Base-by-base conservation (phyloP, 35 echinoderm and acorn worm genomes). In the Heliocidaris tuberculata region DNA sequence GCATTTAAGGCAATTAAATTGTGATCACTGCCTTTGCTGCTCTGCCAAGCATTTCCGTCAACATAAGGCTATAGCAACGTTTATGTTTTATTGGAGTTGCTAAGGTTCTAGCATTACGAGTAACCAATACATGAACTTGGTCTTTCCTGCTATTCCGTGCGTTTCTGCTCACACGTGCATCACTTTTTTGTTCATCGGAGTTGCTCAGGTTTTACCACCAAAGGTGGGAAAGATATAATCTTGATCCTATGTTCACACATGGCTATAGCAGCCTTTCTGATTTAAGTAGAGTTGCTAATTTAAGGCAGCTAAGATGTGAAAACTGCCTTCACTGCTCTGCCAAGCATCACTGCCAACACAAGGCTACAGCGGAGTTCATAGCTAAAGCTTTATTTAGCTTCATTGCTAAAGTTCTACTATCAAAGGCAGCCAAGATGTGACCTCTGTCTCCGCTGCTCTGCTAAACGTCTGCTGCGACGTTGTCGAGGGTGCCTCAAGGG, bases 391-490 rank as follows among this genome's bases (percentile, higher is more conserved):
- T 13, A 15, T 56, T 56, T 15, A 56, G 35, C 35, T 42, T 24
- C 60, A 2, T 70, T 70, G 15, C 17, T 19, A 6, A 24, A n/a
- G 27, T 56, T 47, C 47, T 27, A 4, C 2, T 27, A 50, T 93
- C 91, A 93, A 48, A 59, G 50, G 48, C 29, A 93, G 15, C 91
- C 91, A 59, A 50, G n/a, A 30, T 10, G 29, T 24, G 91, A 93
- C 32, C 91, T 93, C 29, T 50, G 91, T 31, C 91, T 49, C 12
- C 91, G 47, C 30, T 93, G 91, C 30, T 49, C 91, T 93, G 91
- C 91, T 16, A 93, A 50, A 31, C 91, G 91, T 48, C 49, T 32
- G 91, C 91, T 93, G 10, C 91, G 91, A 13, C 91, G 47, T 59
- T 12, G 15, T 31, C 91, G 17, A 49, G 47, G 91, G 30, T 16